Base-by-base conservation (phyloP, 2,888 invertebrate species). In the Balanococcus diminutus region DNA sequence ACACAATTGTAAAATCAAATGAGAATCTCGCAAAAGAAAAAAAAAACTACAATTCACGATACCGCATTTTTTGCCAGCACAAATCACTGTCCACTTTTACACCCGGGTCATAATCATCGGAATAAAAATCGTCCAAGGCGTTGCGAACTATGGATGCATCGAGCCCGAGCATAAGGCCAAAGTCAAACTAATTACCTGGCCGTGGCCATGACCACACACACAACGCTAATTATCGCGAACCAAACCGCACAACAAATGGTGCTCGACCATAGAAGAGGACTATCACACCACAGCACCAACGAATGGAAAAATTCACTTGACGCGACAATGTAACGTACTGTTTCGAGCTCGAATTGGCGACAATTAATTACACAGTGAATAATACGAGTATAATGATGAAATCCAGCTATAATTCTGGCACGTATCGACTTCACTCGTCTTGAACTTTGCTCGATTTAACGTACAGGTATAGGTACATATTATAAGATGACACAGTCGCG, bases 201-300 rank as follows among this genome's bases (percentile, higher is more conserved):
- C 75, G n/a, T 79, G 75, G 75, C 75, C 75, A 79, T 79, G 75
- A 79, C 75, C 75, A 79, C 36, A 32, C 32, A 32, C 61, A 61
- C 61, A 22, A 28, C 67, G 67, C 5, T 67, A 67, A 67, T 67
- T 67, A 67, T 67, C 67, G 67, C 28, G 16, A 3, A 67, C 5
- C 8, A 28, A 28, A 67, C 25, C 67, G 5, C 28, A 56, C 22
- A n/a, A 56, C 5, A 56, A 56, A 22, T 11, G 22, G 56, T 56
- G 22, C 19, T 6, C 19, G 22, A 56, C 36, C 8, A 36, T 36
- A 36, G 5, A 36, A 36, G 8, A 36, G 5, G 36, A 36, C 56
- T 56, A 56, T 22, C 56, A 22, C 56, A 22, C 1, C 6, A 11
- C 36, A 22, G 11, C 22, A 56, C 0, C 5, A 19, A n/a, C 36